A percentile compares a stretch with the other conserved stretches of the same genome.
These are phyloP conservation scores for Geophilus truncorum DNA, from an alignment of 2,888 invertebrate species.

Conservation along the genomic window DNA sequence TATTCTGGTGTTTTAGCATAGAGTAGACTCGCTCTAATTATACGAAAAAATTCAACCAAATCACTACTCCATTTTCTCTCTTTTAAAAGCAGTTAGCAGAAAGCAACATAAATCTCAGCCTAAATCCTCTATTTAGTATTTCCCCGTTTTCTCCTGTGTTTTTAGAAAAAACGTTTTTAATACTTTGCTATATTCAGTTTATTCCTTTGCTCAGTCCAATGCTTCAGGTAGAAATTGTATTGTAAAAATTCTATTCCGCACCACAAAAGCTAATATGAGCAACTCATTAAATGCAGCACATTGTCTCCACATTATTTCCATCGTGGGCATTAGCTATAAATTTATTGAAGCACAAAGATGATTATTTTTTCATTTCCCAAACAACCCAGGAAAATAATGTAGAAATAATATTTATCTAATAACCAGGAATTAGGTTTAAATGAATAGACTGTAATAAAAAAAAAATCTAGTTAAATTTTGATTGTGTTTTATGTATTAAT, in stretches of 20 bases:
- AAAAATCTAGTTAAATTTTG: too few relatives aligned
- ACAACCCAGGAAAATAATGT: too few relatives aligned
- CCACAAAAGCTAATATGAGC: conserved; percentile 5
- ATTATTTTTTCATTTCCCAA: background rate
- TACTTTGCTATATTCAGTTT: background rate
- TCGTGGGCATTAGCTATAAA: conserved; percentile 13
- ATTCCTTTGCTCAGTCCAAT: background rate
- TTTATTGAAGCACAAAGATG: conserved; percentile 16
- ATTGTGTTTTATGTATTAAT: background rate
- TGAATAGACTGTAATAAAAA: too few relatives aligned
- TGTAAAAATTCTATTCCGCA: background rate
- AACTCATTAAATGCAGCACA: conserved; percentile 25
- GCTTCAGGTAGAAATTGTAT: background rate
- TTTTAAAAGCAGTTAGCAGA: background rate
- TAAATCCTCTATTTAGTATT: background rate
- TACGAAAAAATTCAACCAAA: background rate
- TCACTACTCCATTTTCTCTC: background rate
- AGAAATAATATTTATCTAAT: too few relatives aligned
- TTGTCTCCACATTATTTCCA: conserved; percentile 15
- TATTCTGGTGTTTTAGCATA: background rate
- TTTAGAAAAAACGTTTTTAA: background rate
- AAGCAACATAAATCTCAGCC: background rate
- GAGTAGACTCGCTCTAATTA: background rate
- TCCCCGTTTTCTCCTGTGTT: background rate
- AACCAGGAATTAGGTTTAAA: too few relatives aligned